Conservation (phyloP, 2,113 vertebrate genomes). For the Grammomys surdaster region DNA sequence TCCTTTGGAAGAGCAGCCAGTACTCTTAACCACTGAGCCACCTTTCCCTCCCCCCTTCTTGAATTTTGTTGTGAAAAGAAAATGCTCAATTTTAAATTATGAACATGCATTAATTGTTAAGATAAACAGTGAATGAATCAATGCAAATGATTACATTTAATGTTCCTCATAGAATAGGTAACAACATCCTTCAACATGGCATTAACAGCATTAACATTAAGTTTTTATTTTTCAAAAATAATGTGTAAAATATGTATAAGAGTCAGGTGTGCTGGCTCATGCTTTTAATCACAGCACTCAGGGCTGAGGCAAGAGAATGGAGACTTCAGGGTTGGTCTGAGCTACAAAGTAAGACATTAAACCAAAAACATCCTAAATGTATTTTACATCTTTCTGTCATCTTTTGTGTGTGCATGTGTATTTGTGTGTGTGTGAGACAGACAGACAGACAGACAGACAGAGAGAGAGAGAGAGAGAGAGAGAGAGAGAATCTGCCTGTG, state of each 20-base stretch:
- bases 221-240: neutral
- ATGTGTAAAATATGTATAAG: neutral
- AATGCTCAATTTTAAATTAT: constrained; percentile 48
- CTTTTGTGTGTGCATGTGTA: neutral
- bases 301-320: neutral
- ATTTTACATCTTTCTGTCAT: neutral
- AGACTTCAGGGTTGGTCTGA: neutral
- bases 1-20: neutral
- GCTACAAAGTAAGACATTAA: neutral
- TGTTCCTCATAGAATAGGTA: constrained; percentile 55
- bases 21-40: neutral
- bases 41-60: neutral
- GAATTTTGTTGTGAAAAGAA: constrained; percentile 47
- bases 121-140: constrained; percentile 42
- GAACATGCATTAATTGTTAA: constrained; percentile 31
- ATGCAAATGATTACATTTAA: constrained; percentile 10
- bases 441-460: no score
- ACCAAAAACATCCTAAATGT: neutral
- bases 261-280: neutral
- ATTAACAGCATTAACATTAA: constrained; percentile 45
- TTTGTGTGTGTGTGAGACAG: neutral
- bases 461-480: no score
- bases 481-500: no score
- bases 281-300: neutral
- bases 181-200: neutral